Evolutionary conservation across 2,797 vertebrate species (phyloP).

Genomic region (Miichthys miiuy): DNA sequence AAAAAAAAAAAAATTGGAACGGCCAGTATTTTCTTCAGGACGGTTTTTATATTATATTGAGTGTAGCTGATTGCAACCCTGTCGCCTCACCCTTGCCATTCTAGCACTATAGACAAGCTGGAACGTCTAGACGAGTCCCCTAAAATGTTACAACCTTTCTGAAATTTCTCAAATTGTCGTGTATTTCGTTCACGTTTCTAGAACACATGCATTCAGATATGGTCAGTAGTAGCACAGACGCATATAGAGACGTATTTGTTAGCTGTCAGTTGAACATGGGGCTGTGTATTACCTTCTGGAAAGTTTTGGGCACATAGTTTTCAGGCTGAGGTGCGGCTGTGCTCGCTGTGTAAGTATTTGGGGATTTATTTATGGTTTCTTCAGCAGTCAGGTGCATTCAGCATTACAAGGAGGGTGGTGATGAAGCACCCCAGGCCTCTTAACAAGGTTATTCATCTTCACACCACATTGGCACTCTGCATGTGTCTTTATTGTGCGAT

Average conservation of each 20-base stretch:
- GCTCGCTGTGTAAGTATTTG: constrained; percentile 11
- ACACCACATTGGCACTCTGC: background rate
- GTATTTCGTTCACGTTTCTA: background rate
- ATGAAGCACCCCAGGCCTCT: constrained; percentile 4
- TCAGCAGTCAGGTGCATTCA: background rate
- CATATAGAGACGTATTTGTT: too few species aligned
- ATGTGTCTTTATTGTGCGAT: constrained; percentile 13
- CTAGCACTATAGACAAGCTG: too few species aligned
- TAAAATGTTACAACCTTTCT: background rate
- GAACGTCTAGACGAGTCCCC: too few species aligned
- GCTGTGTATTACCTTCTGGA: background rate
- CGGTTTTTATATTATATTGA: too few species aligned
- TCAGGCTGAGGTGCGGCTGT: background rate
- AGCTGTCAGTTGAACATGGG: background rate
- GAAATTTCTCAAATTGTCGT: background rate
- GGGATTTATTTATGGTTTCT: constrained; percentile 28
- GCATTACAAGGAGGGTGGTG: background rate
- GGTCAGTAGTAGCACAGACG: background rate
- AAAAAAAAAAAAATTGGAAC: too few species aligned
- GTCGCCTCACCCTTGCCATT: too few species aligned
- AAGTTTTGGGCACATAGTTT: constrained; percentile 14
- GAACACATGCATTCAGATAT: background rate
- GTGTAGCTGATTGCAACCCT: too few species aligned
- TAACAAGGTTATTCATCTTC: constrained; percentile 27
- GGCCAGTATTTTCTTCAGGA: too few species aligned